These are phyloP conservation scores for Limosa lapponica DNA, from an alignment of 2,797 vertebrate genomes.

Conservation along the genomic window DNA sequence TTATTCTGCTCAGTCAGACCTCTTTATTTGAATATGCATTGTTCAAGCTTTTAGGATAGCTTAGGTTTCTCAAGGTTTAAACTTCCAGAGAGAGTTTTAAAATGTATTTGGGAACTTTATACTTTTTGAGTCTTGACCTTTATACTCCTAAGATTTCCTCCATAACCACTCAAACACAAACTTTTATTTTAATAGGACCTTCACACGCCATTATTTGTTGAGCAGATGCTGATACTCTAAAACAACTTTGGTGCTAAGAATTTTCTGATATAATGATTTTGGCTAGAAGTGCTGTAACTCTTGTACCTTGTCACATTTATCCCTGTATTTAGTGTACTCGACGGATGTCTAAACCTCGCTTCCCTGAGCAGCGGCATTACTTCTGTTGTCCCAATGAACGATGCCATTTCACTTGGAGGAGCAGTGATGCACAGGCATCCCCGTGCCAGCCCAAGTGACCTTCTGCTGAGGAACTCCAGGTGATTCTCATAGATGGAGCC, in stretches of 20 bases:
- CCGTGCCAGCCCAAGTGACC: accelerated
- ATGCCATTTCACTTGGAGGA: background rate
- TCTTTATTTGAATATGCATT: background rate
- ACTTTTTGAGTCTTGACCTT: background rate
- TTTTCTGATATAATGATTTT: background rate
- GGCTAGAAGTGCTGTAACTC: background rate
- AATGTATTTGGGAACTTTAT: background rate
- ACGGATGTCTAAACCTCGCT: background rate
- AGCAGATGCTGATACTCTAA: background rate
- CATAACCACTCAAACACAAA: background rate
- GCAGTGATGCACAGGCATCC: background rate
- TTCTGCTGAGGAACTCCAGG: background rate
- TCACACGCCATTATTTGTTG: background rate
- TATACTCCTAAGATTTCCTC: background rate
- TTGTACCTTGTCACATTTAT: background rate
- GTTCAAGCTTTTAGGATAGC: conserved; percentile 1
- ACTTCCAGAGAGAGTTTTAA: background rate
- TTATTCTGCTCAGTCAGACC: background rate
- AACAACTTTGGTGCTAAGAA: background rate
- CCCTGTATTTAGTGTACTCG: background rate
- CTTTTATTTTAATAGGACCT: background rate
- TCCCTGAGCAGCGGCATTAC: background rate
- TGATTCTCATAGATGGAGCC: background rate
- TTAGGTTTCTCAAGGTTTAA: background rate
- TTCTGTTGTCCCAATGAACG: background rate